Evolutionary conservation across 2,113 vertebrate species (phyloP), one percentile per base, ranked within the genome.

Genomic region (Spea bombifrons): DNA sequence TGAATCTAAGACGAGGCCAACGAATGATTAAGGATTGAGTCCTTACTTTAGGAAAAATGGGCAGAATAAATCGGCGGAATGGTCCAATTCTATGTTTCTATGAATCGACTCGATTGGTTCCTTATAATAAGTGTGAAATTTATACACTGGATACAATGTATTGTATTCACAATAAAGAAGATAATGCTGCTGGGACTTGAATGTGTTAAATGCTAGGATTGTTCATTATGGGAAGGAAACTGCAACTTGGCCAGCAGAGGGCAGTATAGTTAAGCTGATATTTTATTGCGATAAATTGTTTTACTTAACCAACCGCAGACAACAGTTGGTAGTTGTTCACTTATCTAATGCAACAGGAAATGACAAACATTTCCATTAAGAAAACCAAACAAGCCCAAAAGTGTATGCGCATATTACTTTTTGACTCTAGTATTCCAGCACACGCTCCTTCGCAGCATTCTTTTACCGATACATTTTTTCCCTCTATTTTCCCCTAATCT

Each of bases 261-360:
- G 76, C 76, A 78, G 48, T 64, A 45, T 9, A 46, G 59, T 72
- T 72, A 43, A 78, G 43, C 68, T 68, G 66, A 43, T 30, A 63
- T 55, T 16, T 48, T 53, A 46, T n/a, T 2, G 2, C 15, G 2
- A 43, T 47, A 47, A 17, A 44, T n/a, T 47, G 16, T 68, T 47
- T 44, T 45, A 48, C 55, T 3, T 12, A 10, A 55, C 47, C 52
- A 57, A 53, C 30, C 46, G 44, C 44, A 49, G 53, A 69, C 46
- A 47, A 61, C 45, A 61, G 16, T 57, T 15, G 30, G 50, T 7
- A 52, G 59, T n/a, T 67, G 52, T 70, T 76, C 70, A 61, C 47
- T 75, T 44, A 15, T 55, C 66, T 75, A n/a, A 75, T 75, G 50
- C 59, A 53, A 45, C 9, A 0, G 12, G n/a, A 55, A 66, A 75